Evolutionary conservation across 92 coral and sea anemone genomes (phyloP), one percentile per base, ranked within the genome.

Genomic region (Ricordea florida): DNA sequence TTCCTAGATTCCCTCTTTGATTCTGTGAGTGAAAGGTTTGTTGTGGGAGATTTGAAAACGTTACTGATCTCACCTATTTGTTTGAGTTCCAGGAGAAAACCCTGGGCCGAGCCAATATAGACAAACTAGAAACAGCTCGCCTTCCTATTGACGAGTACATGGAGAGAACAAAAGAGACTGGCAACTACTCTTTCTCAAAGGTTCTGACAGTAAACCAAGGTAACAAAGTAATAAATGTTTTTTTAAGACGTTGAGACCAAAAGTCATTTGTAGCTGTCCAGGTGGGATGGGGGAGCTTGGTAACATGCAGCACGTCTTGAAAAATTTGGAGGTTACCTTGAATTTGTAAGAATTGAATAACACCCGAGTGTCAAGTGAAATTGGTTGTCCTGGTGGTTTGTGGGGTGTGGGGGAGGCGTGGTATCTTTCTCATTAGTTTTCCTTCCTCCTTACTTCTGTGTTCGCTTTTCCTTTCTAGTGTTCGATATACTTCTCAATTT

Each of bases 181-280:
- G 91, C 31, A 80, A 86, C 46, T 74, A 65, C 58, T 63, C 82
- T 37, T 86, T 64, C 41, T 86, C 87, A 17, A 72, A 72, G 16
- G 91, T 86, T 32, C 74, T 86, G 2, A 41, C 87, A 15, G 69
- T 86, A 0, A 86, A 86, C 46, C 91, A 86, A 62, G 91, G 91
- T 86, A 73, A 10, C 26, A 3, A 8, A 17, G 1, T 33, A 5
- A 8, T 37, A 37, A 37, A 14, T 8, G 44, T n/a, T 37, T 37
- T 8, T 52, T 3, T 5, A 7, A 52, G 25, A 44, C 18, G 7
- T 7, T 13, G 21, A 44, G 20, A 13, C 13, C 21, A 48, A 22
- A 18, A 11, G 2, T 48, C 29, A n/a, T n/a, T n/a, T n/a, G n/a
- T n/a, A n/a, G n/a, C n/a, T n/a, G n/a, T n/a, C n/a, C n/a, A n/a